phyloP scores from a whole-genome alignment of 2,113 vertebrate species.

The Hystrix brachyura region DNA sequence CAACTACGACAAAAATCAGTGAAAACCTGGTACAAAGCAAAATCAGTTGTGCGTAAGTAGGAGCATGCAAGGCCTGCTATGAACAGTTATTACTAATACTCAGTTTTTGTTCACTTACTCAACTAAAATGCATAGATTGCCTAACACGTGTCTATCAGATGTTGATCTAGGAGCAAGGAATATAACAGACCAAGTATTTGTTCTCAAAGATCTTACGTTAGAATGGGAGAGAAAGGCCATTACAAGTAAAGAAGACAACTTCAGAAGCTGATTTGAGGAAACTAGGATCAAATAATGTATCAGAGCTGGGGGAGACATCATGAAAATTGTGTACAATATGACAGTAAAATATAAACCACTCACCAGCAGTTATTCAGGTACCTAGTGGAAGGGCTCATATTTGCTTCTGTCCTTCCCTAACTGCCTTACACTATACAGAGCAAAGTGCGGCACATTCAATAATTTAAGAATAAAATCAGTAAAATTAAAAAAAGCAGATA shows the following conservation, averaged over 20 bases:
- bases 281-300: background rate
- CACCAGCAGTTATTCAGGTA: background rate
- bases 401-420: background rate
- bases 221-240: background rate
- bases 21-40: constrained; percentile 1
- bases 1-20: background rate
- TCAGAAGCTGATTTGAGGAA: background rate
- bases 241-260: background rate
- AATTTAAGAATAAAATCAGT: constrained; percentile 3
- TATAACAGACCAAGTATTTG: no score
- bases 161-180: background rate
- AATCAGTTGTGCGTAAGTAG: background rate
- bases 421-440: background rate
- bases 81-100: background rate
- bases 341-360: background rate
- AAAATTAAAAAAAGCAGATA: no score
- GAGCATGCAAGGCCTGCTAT: background rate
- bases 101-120: background rate
- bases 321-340: background rate
- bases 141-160: background rate
- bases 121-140: background rate
- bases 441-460: background rate
- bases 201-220: background rate
- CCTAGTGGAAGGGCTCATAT: background rate
- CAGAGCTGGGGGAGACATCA: background rate